A percentile compares a stretch with the other conserved stretches of the same genome.
phyloP scores from a whole-genome alignment of 2,113 vertebrate species.

The Columba livia region DNA sequence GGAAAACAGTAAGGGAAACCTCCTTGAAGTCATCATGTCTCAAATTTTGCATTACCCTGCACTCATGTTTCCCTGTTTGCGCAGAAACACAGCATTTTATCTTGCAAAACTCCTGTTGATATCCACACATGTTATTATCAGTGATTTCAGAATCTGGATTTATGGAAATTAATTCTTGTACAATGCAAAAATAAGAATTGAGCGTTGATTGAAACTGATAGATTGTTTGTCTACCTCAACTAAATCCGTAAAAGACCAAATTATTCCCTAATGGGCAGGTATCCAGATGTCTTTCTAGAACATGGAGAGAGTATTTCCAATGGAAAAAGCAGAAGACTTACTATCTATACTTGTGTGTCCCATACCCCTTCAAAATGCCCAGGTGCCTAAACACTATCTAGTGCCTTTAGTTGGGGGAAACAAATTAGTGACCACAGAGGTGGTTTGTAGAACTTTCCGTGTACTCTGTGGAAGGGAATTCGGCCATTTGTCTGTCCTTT shows the following conservation, averaged over 20 bases:
- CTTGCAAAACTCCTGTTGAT: neutral
- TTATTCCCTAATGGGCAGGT: neutral
- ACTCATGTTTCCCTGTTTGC: neutral
- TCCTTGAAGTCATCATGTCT: neutral
- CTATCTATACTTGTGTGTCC: neutral
- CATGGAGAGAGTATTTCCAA: neutral
- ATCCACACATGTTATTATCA: neutral
- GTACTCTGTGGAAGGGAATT: neutral
- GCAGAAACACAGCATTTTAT: neutral
- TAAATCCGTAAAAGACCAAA: neutral
- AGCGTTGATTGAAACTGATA: neutral
- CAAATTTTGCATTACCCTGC: neutral
- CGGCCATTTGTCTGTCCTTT: fast-evolving
- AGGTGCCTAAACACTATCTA: neutral
- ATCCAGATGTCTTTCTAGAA: neutral
- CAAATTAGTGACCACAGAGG: no score
- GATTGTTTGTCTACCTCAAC: neutral
- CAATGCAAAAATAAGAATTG: neutral
- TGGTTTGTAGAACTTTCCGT: neutral
- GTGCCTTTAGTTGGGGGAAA: fast-evolving
- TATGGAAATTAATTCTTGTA: neutral
- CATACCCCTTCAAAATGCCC: neutral
- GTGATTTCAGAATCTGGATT: neutral
- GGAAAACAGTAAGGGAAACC: neutral
- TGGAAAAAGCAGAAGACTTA: neutral